These are phyloP conservation scores for Andrena bucephala DNA, from an alignment of 2,888 invertebrate genomes.

Conservation along the genomic window DNA sequence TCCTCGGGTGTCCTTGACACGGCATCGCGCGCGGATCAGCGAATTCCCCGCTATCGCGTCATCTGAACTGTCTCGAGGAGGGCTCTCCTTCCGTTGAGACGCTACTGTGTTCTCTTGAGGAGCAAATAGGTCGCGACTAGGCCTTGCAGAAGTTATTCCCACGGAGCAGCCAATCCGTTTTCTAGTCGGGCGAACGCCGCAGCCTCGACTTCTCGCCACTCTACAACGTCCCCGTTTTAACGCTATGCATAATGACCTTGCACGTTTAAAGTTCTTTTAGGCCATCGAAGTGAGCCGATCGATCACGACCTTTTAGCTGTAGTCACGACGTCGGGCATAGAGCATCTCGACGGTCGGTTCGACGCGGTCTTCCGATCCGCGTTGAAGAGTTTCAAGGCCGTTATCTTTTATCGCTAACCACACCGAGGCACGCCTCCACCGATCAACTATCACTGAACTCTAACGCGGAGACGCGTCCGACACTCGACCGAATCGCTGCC, in stretches of 20 bases:
- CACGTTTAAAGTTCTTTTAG: conserved; percentile 68
- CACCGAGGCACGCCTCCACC: conserved; percentile 1
- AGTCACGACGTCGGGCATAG: conserved; percentile 57
- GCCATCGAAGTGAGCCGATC: conserved; percentile 70
- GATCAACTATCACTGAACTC: conserved; percentile 28
- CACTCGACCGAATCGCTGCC: conserved; percentile 17
- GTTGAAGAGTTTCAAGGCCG: conserved; percentile 56
- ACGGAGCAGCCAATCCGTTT: conserved; percentile 1
- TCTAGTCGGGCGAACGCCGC: conserved; percentile 21
- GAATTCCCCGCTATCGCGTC: conserved; percentile 51
- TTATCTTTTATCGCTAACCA: conserved; percentile 49
- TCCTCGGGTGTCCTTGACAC: conserved; percentile 42
- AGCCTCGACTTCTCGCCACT: conserved; percentile 33
- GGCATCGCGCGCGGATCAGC: conserved; percentile 42
- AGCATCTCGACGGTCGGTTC: conserved; percentile 53
- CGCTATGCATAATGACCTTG: conserved; percentile 68
- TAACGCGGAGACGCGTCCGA: conserved; percentile 21
- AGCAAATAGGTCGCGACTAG: conserved; percentile 18
- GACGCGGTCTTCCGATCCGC: conserved; percentile 47
- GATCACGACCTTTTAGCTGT: conserved; percentile 69
- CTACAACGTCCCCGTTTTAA: conserved; percentile 54
- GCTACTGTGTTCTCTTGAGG: conserved; percentile 9
- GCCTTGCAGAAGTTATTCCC: conserved; percentile 20
- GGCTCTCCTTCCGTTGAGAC: not conserved
- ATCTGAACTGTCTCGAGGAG: conserved; percentile 30